Evolutionary conservation across 2,888 invertebrate genomes (phyloP), one percentile per base, ranked within the genome.

Genomic region (Ophioninae sp.): DNA sequence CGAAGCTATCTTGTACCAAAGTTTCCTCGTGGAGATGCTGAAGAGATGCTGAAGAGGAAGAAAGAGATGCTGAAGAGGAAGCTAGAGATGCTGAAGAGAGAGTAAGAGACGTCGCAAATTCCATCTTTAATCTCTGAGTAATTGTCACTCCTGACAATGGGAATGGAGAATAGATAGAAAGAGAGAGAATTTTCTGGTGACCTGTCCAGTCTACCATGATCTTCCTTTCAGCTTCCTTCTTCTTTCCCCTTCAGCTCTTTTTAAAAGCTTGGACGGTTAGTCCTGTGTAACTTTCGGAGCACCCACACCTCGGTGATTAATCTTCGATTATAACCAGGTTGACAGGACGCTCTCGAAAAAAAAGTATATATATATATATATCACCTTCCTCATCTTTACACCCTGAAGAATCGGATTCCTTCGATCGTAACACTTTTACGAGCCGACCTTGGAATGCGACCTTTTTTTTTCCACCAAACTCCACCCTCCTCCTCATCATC

Each of bases 101-200:
- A 75, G 64, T 69, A 68, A 74, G 73, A 56, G 79, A 87, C 82
- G 86, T 91, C 90, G 92, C 92, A 91, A 92, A 92, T 92, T 91
- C 91, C 89, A 85, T 86, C 88, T 90, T 90, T 92, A 92, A 92
- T 92, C 91, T 92, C 89, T 91, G 91, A 92, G 91, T 92, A 92
- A 92, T 92, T 91, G 92, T 91, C 88, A 89, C 81, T 50, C 80
- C 20, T 78, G 68, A 80, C 82, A 86, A 90, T 86, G 86, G 82
- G 82, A 85, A 82, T 50, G 67, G 85, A 87, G 87, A 83, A 85
- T 86, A 85, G 80, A 85, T 83, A 86, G 85, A 64, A 67, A 73
- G 44, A 67, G 68, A 65, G 62, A 23, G 59, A 50, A 75, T 62
- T 41, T 85, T 85, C 78, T 84, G 64, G 62, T 74, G 81, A 79